Base-by-base conservation (phyloP, 2,113 vertebrate species). In the Ardeotis arabs region DNA sequence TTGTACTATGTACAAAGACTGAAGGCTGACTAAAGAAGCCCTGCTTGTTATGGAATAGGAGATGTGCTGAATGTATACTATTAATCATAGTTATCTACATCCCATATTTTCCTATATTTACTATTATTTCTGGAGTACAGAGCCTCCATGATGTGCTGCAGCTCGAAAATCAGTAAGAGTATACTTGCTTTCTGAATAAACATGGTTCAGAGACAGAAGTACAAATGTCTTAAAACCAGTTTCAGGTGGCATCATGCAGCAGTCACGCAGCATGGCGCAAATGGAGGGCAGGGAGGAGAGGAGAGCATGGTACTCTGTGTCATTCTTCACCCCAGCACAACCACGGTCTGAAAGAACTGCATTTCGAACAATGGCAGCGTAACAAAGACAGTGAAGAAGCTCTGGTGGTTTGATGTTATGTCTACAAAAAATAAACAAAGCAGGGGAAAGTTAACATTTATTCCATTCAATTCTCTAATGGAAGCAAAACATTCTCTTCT, bases 321-420 rank as follows among this genome's bases (percentile, higher is more conserved):
- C 2, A 2, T 6, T 53, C 8, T 49, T 29, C 31, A 58, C 29
- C 15, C 23, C 49, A 62, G 45, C 7, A 29, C 31, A 63, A 69
- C 20, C 1, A 1, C 2, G 0, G 21, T 39, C 37, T 2, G 4
- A 53, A 84, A 87, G 29, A 16, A 52, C 7, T 68, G 14, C 58
- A 39, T 55, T 82, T 87, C 66, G 73, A 21, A 52, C 17, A 55
- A 28, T 0, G 6, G 4, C 5, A 56, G 20, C 11, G 15, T 68
- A 66, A 89, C 6, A 45, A 89, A 89, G 37, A 22, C 37, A 59
- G 6, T 44, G n/a, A 53, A 72, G 44, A 75, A 79, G 6, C 39
- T 89, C 31, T 82, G 7, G 9, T 63, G 6, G 7, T 59, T 95
- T 78, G 15, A 55, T 63, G 39, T 29, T 60, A 55, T 35, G 12